Conservation (phyloP, 1,140 invertebrate species). For the Daktulosphaira vitifoliae region DNA sequence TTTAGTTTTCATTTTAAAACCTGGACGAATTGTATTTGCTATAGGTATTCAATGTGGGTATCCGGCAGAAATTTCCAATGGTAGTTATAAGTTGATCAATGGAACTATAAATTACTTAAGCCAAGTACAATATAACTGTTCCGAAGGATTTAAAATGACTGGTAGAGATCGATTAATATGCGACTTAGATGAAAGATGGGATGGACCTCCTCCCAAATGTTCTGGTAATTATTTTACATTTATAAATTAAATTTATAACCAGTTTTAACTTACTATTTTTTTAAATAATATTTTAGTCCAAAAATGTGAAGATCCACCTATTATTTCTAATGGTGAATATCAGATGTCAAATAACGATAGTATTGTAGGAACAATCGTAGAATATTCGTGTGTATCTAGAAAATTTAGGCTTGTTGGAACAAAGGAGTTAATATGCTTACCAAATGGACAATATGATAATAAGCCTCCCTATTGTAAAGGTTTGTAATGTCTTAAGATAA, state of each 20-base stretch:
- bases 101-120: conserved; percentile 74
- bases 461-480: conserved; percentile 61
- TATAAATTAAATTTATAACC: too few species aligned
- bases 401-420: conserved; percentile 63
- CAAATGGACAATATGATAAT: conserved; percentile 69
- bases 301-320: conserved; percentile 61
- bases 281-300: too few species aligned
- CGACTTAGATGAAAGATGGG: conserved; percentile 87
- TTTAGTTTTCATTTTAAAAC: background rate
- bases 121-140: conserved; percentile 73
- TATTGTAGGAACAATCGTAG: conserved; percentile 59
- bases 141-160: conserved; percentile 74
- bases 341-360: conserved; percentile 55
- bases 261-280: too few species aligned
- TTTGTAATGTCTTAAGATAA: conserved; percentile 43
- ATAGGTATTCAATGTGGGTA: conserved; percentile 80
- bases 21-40: too few species aligned
- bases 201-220: conserved; percentile 81
- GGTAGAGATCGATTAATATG: conserved; percentile 71
- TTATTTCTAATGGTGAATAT: conserved; percentile 62
- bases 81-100: conserved; percentile 70
- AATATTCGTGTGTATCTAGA: conserved; percentile 61
- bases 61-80: conserved; percentile 75
- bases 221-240: conserved; percentile 70
- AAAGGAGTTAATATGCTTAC: conserved; percentile 58